Conservation (phyloP, 1,140 invertebrate genomes). For the Patella vulgata region DNA sequence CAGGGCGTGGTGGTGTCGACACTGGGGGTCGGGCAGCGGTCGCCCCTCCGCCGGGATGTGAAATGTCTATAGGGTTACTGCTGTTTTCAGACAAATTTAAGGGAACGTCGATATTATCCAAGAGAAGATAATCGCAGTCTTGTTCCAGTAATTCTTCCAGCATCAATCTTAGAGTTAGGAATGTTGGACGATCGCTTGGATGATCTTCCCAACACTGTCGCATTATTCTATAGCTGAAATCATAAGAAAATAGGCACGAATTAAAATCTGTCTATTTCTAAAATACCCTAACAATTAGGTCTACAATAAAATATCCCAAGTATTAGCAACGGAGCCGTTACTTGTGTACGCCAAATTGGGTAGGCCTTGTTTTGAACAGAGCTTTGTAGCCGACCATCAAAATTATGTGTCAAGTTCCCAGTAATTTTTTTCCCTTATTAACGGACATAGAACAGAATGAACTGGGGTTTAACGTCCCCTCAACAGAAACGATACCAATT, state of each 20-base stretch:
- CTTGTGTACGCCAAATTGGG: background rate
- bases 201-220: slow-evolving; percentile 82
- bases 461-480: no score
- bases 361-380: no score
- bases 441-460: no score
- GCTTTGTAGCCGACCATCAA: no score
- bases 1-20: slow-evolving; percentile 29
- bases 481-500: no score
- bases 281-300: slow-evolving; percentile 4
- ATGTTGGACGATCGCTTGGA: slow-evolving; percentile 80
- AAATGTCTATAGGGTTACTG: slow-evolving; percentile 28
- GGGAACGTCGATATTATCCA: slow-evolving; percentile 61
- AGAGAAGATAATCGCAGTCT: slow-evolving; percentile 62
- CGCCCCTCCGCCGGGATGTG: no score
- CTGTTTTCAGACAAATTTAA: slow-evolving; percentile 55
- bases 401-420: no score
- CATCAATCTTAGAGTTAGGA: slow-evolving; percentile 74
- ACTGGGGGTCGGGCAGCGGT: slow-evolving; percentile 4
- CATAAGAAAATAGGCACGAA: slow-evolving; percentile 17
- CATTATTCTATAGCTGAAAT: slow-evolving; percentile 80
- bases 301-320: background rate
- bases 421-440: no score
- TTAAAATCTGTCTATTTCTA: no score
- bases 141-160: slow-evolving; percentile 72
- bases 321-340: background rate